phyloP scores from a whole-genome alignment of 2,888 invertebrate species.

The Acanthosepion esculentum region DNA sequence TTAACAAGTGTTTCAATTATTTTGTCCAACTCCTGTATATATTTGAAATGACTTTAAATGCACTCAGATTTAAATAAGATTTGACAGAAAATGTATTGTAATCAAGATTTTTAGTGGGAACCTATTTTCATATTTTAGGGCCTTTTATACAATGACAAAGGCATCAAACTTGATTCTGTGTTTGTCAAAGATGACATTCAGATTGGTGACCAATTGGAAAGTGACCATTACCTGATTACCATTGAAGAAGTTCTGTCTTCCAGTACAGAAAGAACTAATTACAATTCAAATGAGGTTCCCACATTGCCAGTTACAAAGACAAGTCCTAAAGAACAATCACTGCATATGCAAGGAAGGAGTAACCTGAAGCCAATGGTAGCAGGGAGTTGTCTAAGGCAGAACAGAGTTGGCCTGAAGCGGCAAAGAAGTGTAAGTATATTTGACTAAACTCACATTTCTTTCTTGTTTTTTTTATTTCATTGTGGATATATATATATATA shows the following conservation, averaged over 20 bases:
- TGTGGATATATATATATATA: too few species aligned
- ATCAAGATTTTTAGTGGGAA: background rate
- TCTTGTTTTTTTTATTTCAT: too few species aligned
- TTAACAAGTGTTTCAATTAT: too few species aligned
- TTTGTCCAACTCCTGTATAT: too few species aligned
- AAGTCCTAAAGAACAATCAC: background rate
- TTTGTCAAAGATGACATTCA: conserved; percentile 58
- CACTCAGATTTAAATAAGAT: too few species aligned
- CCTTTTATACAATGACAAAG: conserved; percentile 63
- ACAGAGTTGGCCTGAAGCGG: background rate
- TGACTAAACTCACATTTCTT: too few species aligned
- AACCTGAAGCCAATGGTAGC: background rate
- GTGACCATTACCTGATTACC: conserved; percentile 63
- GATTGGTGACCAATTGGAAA: conserved; percentile 65
- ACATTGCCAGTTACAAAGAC: background rate
- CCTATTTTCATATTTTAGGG: conserved; percentile 55
- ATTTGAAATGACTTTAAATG: too few species aligned
- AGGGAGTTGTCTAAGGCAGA: background rate
- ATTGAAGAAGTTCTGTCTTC: conserved; percentile 58
- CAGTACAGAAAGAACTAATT: background rate
- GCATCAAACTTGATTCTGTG: conserved; percentile 60
- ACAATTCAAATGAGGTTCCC: background rate
- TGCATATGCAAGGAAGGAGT: background rate
- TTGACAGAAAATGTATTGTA: background rate
- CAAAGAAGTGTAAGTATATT: background rate